These are phyloP conservation scores for Thaleichthys pacificus DNA, from an alignment of 2,797 vertebrate species.

Conservation along the genomic window DNA sequence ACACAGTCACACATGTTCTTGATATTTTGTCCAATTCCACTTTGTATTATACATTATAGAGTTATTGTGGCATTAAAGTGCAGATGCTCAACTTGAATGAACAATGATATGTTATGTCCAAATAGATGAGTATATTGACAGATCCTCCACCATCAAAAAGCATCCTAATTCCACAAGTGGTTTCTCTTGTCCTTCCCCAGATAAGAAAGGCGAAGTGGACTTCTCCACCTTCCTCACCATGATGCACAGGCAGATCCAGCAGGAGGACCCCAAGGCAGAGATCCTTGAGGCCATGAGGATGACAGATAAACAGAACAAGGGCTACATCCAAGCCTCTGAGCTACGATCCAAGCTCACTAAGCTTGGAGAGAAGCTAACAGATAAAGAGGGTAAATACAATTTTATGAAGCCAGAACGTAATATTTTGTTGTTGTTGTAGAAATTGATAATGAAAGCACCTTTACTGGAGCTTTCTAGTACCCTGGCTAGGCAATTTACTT, in stretches of 20 bases:
- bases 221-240: slow-evolving; percentile 94
- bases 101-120: too few species aligned
- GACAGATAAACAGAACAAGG: slow-evolving; percentile 88
- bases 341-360: slow-evolving; percentile 86
- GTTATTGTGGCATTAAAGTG: too few species aligned
- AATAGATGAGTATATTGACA: too few species aligned
- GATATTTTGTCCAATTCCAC: too few species aligned
- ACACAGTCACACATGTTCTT: too few species aligned
- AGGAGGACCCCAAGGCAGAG: slow-evolving; percentile 89
- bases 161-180: background rate
- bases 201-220: slow-evolving; percentile 82
- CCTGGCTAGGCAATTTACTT: too few species aligned
- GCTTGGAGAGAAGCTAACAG: slow-evolving; percentile 89
- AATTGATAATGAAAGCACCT: too few species aligned
- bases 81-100: too few species aligned
- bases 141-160: too few species aligned
- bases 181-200: slow-evolving; percentile 61
- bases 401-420: background rate
- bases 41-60: too few species aligned
- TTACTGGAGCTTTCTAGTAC: too few species aligned
- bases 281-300: slow-evolving; percentile 90
- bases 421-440: background rate
- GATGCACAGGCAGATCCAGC: slow-evolving; percentile 90
- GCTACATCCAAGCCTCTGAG: slow-evolving; percentile 80
- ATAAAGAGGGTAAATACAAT: slow-evolving; percentile 83